Evolutionary conservation across 2,113 vertebrate genomes (phyloP).

Genomic region (Danio rerio): GRCz12tu NC_133179.1:17203501-17204000

Average conservation of each 20-base stretch:
- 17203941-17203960: conserved; percentile 95
- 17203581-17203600: conserved; percentile 34
- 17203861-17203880: conserved; percentile 94
- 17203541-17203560: conserved; percentile 32
- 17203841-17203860: conserved; percentile 97
- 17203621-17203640: conserved; percentile 58
- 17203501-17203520: background rate
- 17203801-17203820: conserved; percentile 90
- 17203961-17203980: conserved; percentile 91
- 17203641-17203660: conserved; percentile 18
- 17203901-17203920: conserved; percentile 95
- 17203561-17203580: conserved; percentile 28
- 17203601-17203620: conserved; percentile 42
- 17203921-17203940: conserved; percentile 97
- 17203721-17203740: conserved; percentile 99
- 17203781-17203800: conserved; percentile 97
- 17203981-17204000: conserved; percentile 89
- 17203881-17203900: conserved; percentile 97
- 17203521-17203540: background rate
- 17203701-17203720: conserved; percentile 95
- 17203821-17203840: conserved; percentile 96
- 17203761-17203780: conserved; percentile 91
- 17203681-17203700: conserved; percentile 46
- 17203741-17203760: conserved; percentile 99
- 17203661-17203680: background rate